These are phyloP conservation scores for Suncus etruscus DNA, from an alignment of 2,113 vertebrate species.

Conservation along the genomic window DNA sequence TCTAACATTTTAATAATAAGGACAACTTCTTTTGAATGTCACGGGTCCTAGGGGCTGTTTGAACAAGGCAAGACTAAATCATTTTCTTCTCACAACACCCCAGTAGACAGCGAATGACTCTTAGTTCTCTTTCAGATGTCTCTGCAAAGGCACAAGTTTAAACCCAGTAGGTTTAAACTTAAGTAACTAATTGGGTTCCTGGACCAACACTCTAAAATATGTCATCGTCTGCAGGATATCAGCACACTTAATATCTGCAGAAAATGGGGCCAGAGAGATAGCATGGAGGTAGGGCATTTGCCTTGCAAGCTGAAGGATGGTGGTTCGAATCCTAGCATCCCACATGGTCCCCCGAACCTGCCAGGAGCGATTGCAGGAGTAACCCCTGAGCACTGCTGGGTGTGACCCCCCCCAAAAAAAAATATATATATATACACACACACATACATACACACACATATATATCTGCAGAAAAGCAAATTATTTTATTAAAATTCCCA, in stretches of 20 bases:
- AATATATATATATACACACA: no score
- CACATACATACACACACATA: no score
- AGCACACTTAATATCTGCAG: no score
- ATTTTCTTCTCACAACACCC: not conserved
- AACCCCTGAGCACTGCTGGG: no score
- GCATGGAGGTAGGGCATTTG: no score
- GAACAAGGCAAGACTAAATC: not conserved
- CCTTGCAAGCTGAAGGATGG: no score
- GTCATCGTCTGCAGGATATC: not conserved
- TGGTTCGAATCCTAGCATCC: no score
- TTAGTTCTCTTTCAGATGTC: not conserved
- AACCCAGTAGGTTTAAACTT: not conserved
- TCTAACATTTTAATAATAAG: constrained; percentile 2
- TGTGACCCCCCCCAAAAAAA: no score
- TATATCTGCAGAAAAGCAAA: no score
- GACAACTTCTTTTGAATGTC: not conserved
- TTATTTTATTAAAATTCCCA: not conserved
- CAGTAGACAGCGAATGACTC: not conserved
- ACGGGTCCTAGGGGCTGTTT: not conserved
- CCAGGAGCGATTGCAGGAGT: no score
- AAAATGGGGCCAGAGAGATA: no score
- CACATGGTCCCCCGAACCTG: no score
- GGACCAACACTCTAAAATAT: not conserved
- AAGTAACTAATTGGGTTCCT: not conserved
- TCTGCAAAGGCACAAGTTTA: not conserved